A percentile compares a stretch with the other conserved stretches of the same genome.
Conservation (phyloP, 2,113 vertebrate genomes). For the Marmota monax region DNA sequence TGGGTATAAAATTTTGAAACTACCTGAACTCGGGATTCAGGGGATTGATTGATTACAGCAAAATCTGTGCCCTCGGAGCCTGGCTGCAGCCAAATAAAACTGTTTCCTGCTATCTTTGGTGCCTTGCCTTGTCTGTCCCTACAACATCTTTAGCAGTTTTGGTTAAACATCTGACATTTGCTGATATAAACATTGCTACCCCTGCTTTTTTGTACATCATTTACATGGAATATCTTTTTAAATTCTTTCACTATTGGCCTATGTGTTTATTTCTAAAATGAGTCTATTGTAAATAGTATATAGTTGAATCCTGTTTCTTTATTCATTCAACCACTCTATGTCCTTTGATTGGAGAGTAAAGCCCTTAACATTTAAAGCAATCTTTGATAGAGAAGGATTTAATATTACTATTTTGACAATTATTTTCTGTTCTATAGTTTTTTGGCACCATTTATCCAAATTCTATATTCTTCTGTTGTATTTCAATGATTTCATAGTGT, state of each 20-base stretch:
- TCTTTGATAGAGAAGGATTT: not conserved
- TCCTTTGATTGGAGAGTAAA: not conserved
- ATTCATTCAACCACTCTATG: not conserved
- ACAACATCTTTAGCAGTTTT: not conserved
- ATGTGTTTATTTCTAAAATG: not conserved
- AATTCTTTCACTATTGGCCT: not conserved
- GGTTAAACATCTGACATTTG: not conserved
- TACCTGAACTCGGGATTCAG: too few relatives aligned
- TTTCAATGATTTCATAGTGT: not conserved
- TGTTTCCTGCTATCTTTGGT: too few relatives aligned
- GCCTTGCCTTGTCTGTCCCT: too few relatives aligned
- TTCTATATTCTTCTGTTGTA: not conserved
- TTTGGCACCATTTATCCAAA: not conserved
- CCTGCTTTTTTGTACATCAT: not conserved
- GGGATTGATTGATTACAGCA: too few relatives aligned
- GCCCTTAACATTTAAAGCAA: not conserved
- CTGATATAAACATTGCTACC: not conserved
- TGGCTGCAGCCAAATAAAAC: too few relatives aligned
- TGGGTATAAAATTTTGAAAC: too few relatives aligned
- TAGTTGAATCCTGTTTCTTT: not conserved
- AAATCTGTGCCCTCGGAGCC: too few relatives aligned
- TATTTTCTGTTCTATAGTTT: not conserved
- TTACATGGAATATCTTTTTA: too few relatives aligned
- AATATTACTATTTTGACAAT: not conserved
- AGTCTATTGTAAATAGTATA: not conserved